phyloP scores from a whole-genome alignment of 2,797 vertebrate genomes.

The Xiphophorus birchmanni region DNA sequence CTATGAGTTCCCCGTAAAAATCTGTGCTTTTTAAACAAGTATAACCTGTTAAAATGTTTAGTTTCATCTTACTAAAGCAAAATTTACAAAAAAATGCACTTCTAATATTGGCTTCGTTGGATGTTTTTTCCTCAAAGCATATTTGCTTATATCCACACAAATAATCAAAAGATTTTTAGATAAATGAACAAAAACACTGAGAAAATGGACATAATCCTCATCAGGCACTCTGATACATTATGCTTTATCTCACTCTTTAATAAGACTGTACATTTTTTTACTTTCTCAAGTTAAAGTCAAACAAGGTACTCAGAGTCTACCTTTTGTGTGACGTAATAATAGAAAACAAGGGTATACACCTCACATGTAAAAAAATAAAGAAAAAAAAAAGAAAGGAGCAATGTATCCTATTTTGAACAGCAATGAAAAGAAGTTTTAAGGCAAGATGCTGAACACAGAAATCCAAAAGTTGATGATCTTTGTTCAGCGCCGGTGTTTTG shows the following conservation, averaged over 20 bases:
- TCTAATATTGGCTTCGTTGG: constrained; percentile 45
- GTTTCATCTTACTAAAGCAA: constrained; percentile 29
- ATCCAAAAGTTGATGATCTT: constrained; percentile 84
- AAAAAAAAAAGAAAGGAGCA: constrained; percentile 33
- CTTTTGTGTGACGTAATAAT: constrained; percentile 50
- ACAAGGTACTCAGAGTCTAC: constrained; percentile 60
- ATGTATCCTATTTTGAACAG: constrained; percentile 86
- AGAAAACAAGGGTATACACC: constrained; percentile 74
- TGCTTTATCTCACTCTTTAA: constrained; percentile 54
- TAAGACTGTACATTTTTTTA: constrained; percentile 75
- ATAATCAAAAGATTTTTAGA: constrained; percentile 2
- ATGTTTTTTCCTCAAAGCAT: constrained; percentile 26
- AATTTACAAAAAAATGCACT: constrained; percentile 9
- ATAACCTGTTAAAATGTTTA: constrained; percentile 35
- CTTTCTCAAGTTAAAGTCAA: constrained; percentile 67
- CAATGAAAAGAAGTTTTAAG: constrained; percentile 93
- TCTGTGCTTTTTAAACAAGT: constrained; percentile 4
- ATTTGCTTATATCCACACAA: constrained; percentile 27
- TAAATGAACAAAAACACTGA: constrained; percentile 40
- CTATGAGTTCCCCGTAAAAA: constrained; percentile 24
- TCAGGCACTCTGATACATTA: constrained; percentile 67
- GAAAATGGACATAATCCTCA: constrained; percentile 59
- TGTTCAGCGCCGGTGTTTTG: constrained; percentile 84
- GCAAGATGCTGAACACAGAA: constrained; percentile 95
- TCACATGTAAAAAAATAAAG: constrained; percentile 88